phyloP scores from a whole-genome alignment of 2,797 vertebrate genomes.

The Champsocephalus esox region DNA sequence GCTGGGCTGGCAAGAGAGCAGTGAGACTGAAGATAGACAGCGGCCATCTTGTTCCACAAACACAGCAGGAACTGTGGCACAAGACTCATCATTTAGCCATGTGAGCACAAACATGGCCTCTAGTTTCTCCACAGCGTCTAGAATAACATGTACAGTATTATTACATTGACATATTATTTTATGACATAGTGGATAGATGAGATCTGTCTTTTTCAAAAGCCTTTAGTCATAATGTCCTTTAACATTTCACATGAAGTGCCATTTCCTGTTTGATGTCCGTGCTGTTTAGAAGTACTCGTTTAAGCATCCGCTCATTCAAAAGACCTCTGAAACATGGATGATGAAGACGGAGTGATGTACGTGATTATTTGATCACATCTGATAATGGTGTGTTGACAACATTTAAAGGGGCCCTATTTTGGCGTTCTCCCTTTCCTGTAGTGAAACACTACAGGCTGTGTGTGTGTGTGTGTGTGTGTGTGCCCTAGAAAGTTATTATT shows the following conservation, averaged over 20 bases:
- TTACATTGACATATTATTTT: not conserved
- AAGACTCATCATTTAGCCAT: conserved; percentile 9
- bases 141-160: not conserved
- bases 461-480: too few relatives aligned
- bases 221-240: not conserved
- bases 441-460: too few relatives aligned
- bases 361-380: too few relatives aligned
- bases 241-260: not conserved
- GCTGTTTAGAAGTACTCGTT: not conserved
- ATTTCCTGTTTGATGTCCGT: not conserved
- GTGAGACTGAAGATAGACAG: conserved; percentile 7
- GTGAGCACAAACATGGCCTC: not conserved
- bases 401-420: too few relatives aligned
- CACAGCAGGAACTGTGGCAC: conserved; percentile 2
- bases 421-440: too few relatives aligned
- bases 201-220: not conserved
- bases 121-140: not conserved
- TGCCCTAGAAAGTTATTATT: too few relatives aligned
- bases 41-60: conserved; percentile 49
- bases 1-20: conserved; percentile 23
- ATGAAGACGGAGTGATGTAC: not conserved
- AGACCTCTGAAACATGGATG: not conserved
- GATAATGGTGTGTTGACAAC: too few relatives aligned
- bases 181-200: not conserved
- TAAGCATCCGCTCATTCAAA: not conserved